Conservation (phyloP, 2,113 vertebrate species). For the Aleadryas rufinucha region DNA sequence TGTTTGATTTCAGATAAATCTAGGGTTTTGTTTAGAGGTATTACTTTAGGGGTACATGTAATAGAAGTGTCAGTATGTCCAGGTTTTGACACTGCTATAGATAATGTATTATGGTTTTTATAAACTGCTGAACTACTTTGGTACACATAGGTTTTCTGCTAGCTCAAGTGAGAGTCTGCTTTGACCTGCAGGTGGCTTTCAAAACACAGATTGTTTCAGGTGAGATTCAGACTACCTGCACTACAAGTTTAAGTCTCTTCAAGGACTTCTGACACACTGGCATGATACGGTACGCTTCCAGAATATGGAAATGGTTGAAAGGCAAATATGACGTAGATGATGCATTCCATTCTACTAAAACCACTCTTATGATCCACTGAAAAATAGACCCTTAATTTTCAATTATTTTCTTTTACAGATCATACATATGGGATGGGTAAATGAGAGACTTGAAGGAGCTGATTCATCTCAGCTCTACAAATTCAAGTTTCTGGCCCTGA, state of each 20-base stretch:
- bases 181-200: background rate
- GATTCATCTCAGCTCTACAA: conserved; percentile 66
- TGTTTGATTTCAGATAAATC: background rate
- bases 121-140: background rate
- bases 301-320: background rate
- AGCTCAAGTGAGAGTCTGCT: background rate
- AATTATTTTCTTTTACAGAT: conserved; percentile 77
- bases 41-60: background rate
- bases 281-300: background rate
- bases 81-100: background rate
- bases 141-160: background rate
- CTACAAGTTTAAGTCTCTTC: background rate
- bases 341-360: background rate
- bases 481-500: conserved; percentile 89
- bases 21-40: background rate
- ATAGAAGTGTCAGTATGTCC: background rate
- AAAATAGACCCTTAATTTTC: conserved; percentile 40
- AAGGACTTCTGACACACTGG: background rate
- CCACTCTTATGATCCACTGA: background rate
- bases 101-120: background rate
- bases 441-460: conserved; percentile 78
- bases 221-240: background rate
- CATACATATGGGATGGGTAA: conserved; percentile 91
- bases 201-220: background rate
- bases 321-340: background rate